Evolutionary conservation across 2,113 vertebrate genomes (phyloP), one percentile per base, ranked within the genome.

Genomic region (Syrmaticus mikado): DNA sequence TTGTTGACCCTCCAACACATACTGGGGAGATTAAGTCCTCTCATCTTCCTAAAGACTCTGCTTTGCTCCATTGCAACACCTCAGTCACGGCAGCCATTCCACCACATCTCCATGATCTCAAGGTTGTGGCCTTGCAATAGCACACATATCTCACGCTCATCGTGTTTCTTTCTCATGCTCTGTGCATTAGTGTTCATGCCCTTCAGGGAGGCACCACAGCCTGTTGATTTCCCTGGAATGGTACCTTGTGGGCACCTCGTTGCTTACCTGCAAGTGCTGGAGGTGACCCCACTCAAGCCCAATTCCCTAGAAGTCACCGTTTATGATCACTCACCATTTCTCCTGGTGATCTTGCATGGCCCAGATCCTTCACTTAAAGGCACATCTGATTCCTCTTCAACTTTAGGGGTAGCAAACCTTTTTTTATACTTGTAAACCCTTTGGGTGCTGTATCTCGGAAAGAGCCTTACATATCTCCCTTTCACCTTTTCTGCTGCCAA

Each of bases 121-220:
- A 27, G 34, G 5, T 28, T 11, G 5, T 45, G 38, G 27, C 21
- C 13, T n/a, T 64, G 4, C 30, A 53, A 0, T 30, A 36, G 21
- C 57, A 21, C 58, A 14, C n/a, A 12, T 11, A 17, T 25, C 10
- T 24, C 25, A 64, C 16, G 36, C 13, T n/a, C 58, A 30, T 30
- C 1, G 0, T 1, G 8, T 22, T 36, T 10, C 1, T 16, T n/a
- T 10, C 8, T 24, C 36, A 9, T 13, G 1, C 45, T 8, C 5
- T 6, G 5, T 32, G 60, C 32, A 4, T 12, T 9, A 25, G 72
- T 43, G 13, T 7, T 27, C 28, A 7, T 11, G 32, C 25, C 3
- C 58, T 19, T 46, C 22, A 24, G 32, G 70, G 70, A 61, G 40
- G 21, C 15, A 16, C 28, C 64, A 4, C n/a, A 38, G 1, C 0